phyloP scores from a whole-genome alignment of 2,113 vertebrate genomes.

The Bos indicus region DNA sequence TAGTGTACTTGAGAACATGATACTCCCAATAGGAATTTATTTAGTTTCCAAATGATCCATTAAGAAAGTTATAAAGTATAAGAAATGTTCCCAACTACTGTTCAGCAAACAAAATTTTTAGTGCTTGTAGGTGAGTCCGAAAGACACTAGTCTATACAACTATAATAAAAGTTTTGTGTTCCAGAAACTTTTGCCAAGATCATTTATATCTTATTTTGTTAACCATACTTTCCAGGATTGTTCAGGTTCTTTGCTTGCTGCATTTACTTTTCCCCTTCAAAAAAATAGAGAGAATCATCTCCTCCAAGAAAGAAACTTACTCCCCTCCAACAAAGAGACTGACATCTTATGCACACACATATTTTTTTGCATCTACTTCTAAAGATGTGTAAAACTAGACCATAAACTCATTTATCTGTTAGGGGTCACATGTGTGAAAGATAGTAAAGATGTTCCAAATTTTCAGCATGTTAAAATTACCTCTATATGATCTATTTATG shows the following conservation, averaged over 20 bases:
- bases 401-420: neutral
- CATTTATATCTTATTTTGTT: constrained; percentile 26
- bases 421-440: neutral
- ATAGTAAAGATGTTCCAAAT: neutral
- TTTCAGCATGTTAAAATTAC: neutral
- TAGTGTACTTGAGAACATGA: neutral
- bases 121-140: neutral
- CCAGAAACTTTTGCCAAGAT: neutral
- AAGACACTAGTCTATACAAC: neutral
- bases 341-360: neutral
- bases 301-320: neutral
- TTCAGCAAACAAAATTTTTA: constrained; percentile 36
- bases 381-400: neutral
- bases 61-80: constrained; percentile 42
- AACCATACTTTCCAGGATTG: neutral
- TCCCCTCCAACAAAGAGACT: neutral
- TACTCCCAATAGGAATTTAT: neutral
- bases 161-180: neutral
- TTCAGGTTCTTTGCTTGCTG: neutral
- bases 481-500: neutral
- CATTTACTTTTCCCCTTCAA: neutral
- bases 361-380: neutral
- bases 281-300: neutral
- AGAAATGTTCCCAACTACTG: constrained; percentile 25
- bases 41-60: constrained; percentile 53